Percentiles rank a stretch among this genome's conserved stretches.
These are phyloP conservation scores for Tholera decimalis DNA, from an alignment of 2,888 invertebrate species.

Conservation along the genomic window DNA sequence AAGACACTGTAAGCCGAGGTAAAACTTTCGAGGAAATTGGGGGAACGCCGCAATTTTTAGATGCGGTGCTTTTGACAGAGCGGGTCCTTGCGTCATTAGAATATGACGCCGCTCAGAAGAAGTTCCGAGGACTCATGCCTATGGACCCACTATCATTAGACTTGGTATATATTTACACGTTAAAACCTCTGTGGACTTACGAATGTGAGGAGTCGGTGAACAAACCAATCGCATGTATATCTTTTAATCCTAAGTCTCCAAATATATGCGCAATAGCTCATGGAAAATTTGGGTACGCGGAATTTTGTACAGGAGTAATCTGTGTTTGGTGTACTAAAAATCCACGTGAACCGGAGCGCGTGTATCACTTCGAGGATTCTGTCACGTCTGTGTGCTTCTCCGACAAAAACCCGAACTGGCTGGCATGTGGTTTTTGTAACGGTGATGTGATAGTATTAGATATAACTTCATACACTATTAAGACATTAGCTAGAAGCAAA, in stretches of 20 bases:
- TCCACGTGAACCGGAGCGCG: slow-evolving; percentile 94
- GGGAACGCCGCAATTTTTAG: slow-evolving; percentile 86
- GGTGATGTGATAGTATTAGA: slow-evolving; percentile 94
- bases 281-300: slow-evolving; percentile 92
- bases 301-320: slow-evolving; percentile 92
- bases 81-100: slow-evolving; percentile 94
- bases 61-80: slow-evolving; percentile 93
- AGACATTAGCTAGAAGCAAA: slow-evolving; percentile 90
- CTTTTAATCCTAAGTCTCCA: slow-evolving; percentile 93
- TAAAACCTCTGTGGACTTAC: slow-evolving; percentile 93
- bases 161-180: slow-evolving; percentile 93
- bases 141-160: slow-evolving; percentile 92
- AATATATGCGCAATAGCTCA: slow-evolving; percentile 95
- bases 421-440: slow-evolving; percentile 95
- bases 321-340: slow-evolving; percentile 96
- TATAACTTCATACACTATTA: slow-evolving; percentile 90
- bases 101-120: slow-evolving; percentile 93
- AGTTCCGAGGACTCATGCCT: slow-evolving; percentile 92
- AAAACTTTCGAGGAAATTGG: slow-evolving; percentile 79
- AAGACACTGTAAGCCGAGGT: slow-evolving; percentile 49
- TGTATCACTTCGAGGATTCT: slow-evolving; percentile 92
- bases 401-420: slow-evolving; percentile 92
- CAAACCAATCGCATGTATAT: slow-evolving; percentile 92
- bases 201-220: slow-evolving; percentile 87
- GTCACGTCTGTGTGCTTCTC: slow-evolving; percentile 94